Base-by-base conservation (phyloP, 2,888 invertebrate genomes). In the Alsophila aescularia region DNA sequence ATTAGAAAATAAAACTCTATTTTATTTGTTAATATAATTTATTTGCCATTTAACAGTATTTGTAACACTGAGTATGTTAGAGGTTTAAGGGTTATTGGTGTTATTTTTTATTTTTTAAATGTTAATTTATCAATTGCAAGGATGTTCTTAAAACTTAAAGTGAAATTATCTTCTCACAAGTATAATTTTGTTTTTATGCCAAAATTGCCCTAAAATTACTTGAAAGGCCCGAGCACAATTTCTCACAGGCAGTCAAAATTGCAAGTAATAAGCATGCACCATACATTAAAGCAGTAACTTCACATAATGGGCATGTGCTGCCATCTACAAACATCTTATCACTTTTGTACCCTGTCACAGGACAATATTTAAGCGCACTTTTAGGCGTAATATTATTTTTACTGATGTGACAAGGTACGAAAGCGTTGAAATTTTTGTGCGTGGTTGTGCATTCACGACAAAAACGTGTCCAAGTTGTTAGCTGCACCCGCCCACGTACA, bases 401-500 rank as follows among this genome's bases (percentile, higher is more conserved):
- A 7, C 0, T 18, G 31, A 8, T 45, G 15, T n/a, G 55, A 56
- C 13, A 51, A n/a, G 13, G 55, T 51, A 16, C 45, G 0, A 37
- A 45, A 36, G n/a, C 3, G 31, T 16, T n/a, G 16, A 2, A 14
- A 27, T 52, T 63, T 52, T 69, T 65, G 51, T 45, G 53, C 47
- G 43, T 56, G 27, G 32, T 43, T 56, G 40, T 60, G 60, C 52
- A 65, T 58, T 60, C 56, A 56, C 45, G 58, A 55, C 53, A 62
- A 54, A 50, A 58, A 45, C 58, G 51, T 54, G 60, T 52, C 42
- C 35, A 9, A 58, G 52, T 57, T 37, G 52, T 55, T 51, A 52
- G 50, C 15, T 71, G 70, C 67, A 72, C 70, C 70, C 69, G 69
- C 72, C 68, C 70, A 74, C 72, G 61, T 57, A 24, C 56, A 56